A percentile compares a stretch with the other conserved stretches of the same genome.
phyloP scores from a whole-genome alignment of 2,797 vertebrate species.

The Helostoma temminkii region DNA sequence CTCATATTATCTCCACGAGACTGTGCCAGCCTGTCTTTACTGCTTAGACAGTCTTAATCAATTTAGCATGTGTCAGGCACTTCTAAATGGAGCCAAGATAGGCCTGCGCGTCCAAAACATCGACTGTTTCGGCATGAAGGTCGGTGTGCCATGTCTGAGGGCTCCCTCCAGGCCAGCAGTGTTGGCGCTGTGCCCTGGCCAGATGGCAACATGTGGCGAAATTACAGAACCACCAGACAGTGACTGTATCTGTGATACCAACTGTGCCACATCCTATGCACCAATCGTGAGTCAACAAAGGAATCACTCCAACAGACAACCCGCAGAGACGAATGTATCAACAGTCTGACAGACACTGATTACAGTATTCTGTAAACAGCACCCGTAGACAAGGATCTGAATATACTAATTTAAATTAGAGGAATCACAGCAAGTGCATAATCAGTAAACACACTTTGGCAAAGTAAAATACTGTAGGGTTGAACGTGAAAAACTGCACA shows the following conservation, averaged over 20 bases:
- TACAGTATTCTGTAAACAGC: slow-evolving; percentile 18
- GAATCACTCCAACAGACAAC: slow-evolving; percentile 22
- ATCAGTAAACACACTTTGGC: neutral
- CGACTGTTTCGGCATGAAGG: slow-evolving; percentile 67
- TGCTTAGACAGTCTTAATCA: slow-evolving; percentile 72
- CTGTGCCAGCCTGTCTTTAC: slow-evolving; percentile 64
- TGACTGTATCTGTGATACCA: slow-evolving; percentile 55
- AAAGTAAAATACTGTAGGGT: neutral
- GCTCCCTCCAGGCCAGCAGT: slow-evolving; percentile 44
- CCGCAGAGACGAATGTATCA: slow-evolving; percentile 3
- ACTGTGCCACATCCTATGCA: slow-evolving; percentile 34
- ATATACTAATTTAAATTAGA: slow-evolving; percentile 10
- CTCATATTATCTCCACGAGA: slow-evolving; percentile 52
- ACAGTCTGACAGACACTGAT: slow-evolving; percentile 2
- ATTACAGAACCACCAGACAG: slow-evolving; percentile 64
- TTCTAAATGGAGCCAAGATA: slow-evolving; percentile 59
- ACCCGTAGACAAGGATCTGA: neutral
- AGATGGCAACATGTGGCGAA: slow-evolving; percentile 83
- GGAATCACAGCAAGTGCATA: neutral
- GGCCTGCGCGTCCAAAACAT: slow-evolving; percentile 57
- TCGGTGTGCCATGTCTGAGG: slow-evolving; percentile 41
- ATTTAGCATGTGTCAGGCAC: slow-evolving; percentile 75
- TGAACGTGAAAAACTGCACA: neutral
- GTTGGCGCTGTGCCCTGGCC: slow-evolving; percentile 67
- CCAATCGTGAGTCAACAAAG: slow-evolving; percentile 46